These are phyloP conservation scores for Metellina segmentata DNA, from an alignment of 2,888 invertebrate genomes.

Conservation along the genomic window DNA sequence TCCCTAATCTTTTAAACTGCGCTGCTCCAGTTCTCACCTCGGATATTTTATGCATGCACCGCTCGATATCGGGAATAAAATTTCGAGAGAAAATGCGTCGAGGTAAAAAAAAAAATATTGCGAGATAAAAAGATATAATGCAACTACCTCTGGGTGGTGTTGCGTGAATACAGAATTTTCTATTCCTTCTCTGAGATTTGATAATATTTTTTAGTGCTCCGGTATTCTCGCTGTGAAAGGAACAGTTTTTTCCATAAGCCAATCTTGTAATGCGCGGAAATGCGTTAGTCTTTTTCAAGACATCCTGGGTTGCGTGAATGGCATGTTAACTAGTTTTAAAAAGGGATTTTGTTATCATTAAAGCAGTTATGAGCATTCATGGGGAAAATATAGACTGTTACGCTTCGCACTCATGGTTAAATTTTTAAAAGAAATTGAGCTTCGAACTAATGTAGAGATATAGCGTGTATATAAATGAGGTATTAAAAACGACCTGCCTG, in stretches of 20 bases:
- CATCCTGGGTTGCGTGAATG: background rate
- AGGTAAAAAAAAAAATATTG: background rate
- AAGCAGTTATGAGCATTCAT: background rate
- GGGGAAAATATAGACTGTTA: too few species aligned
- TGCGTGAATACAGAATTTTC: conserved; percentile 25
- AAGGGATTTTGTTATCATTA: background rate
- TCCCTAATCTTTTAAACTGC: conserved; percentile 54
- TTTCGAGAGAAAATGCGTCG: background rate
- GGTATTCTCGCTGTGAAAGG: background rate
- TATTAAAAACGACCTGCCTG: too few species aligned
- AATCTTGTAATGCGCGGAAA: conserved; percentile 24
- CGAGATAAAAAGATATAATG: background rate
- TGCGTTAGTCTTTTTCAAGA: background rate
- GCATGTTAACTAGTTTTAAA: background rate
- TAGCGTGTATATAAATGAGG: too few species aligned
- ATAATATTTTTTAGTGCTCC: conserved; percentile 11
- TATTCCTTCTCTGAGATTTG: conserved; percentile 22
- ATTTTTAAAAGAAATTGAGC: too few species aligned
- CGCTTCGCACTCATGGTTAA: too few species aligned
- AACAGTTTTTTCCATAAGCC: background rate
- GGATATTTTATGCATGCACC: conserved; percentile 55
- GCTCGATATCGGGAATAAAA: conserved; percentile 31
- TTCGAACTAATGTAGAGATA: too few species aligned
- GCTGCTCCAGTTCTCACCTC: background rate
- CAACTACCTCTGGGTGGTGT: background rate